phyloP scores from a whole-genome alignment of 2,113 vertebrate species.

The Percopsis transmontana region DNA sequence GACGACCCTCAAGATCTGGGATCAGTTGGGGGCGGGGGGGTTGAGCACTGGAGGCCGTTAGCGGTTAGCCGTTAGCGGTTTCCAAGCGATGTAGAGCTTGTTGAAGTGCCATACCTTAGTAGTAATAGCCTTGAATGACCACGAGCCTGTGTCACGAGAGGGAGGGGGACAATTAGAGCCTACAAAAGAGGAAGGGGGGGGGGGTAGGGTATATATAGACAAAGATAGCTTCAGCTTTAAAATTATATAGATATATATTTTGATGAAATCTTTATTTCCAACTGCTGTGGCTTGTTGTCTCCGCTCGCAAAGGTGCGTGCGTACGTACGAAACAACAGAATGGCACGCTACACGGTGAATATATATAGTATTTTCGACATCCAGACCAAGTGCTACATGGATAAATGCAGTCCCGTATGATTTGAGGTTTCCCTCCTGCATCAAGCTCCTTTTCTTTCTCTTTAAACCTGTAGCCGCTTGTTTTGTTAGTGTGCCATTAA shows the following conservation, averaged over 20 bases:
- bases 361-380: constrained; percentile 1
- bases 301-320: constrained; percentile 20
- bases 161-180: too few species aligned
- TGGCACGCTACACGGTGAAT: constrained; percentile 51
- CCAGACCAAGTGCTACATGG: constrained; percentile 41
- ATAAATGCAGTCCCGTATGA: constrained; percentile 43
- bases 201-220: constrained; percentile 35
- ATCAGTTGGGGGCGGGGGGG: background rate
- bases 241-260: constrained; percentile 45
- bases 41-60: background rate
- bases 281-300: constrained; percentile 51
- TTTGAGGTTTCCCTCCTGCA: constrained; percentile 53
- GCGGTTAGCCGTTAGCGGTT: constrained; percentile 1
- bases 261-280: constrained; percentile 56
- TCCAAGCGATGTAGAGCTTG: constrained; percentile 44
- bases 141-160: constrained; percentile 62
- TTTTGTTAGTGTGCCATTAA: constrained; percentile 63
- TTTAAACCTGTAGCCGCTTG: constrained; percentile 65
- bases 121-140: constrained; percentile 70
- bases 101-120: constrained; percentile 58
- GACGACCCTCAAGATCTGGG: too few species aligned
- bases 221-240: constrained; percentile 64
- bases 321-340: constrained; percentile 48
- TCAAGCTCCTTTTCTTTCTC: constrained; percentile 28
- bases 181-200: constrained; percentile 24